phyloP scores from a whole-genome alignment of 2,113 vertebrate genomes.

The Noturus placidus region DNA sequence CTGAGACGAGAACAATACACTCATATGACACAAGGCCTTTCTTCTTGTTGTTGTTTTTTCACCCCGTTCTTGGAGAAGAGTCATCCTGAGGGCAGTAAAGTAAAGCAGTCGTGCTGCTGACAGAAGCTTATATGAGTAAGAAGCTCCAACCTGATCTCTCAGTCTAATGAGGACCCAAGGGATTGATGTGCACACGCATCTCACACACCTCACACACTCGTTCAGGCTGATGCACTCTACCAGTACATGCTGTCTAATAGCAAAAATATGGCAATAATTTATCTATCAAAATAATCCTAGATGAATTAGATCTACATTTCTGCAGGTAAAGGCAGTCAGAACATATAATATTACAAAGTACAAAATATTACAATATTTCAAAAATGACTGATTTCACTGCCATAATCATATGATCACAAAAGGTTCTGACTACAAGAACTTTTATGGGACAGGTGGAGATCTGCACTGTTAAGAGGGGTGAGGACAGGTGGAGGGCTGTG shows the following conservation, averaged over 20 bases:
- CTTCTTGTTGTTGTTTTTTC: background rate
- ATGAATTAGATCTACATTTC: background rate
- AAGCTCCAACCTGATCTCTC: slow-evolving; percentile 36
- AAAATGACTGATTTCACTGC: too few species aligned
- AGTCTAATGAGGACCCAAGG: slow-evolving; percentile 44
- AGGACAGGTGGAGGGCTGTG: background rate
- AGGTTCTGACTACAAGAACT: background rate
- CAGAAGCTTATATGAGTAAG: slow-evolving; percentile 36
- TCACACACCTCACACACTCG: background rate
- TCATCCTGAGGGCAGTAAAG: slow-evolving; percentile 1
- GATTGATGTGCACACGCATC: background rate
- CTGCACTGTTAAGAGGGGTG: background rate
- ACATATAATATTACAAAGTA: background rate
- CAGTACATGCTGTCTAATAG: background rate
- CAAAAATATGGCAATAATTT: background rate
- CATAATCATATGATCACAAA: too few species aligned
- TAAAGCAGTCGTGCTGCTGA: slow-evolving; percentile 27
- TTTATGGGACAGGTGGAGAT: background rate
- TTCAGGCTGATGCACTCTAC: background rate
- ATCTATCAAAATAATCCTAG: background rate
- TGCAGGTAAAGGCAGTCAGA: background rate
- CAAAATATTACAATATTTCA: too few species aligned
- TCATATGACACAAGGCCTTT: background rate
- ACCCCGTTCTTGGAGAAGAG: background rate
- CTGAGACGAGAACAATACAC: background rate